Evolutionary conservation across 2,113 vertebrate genomes (phyloP), one percentile per base, ranked within the genome.

Genomic region (Microcebus tavaratra): DNA sequence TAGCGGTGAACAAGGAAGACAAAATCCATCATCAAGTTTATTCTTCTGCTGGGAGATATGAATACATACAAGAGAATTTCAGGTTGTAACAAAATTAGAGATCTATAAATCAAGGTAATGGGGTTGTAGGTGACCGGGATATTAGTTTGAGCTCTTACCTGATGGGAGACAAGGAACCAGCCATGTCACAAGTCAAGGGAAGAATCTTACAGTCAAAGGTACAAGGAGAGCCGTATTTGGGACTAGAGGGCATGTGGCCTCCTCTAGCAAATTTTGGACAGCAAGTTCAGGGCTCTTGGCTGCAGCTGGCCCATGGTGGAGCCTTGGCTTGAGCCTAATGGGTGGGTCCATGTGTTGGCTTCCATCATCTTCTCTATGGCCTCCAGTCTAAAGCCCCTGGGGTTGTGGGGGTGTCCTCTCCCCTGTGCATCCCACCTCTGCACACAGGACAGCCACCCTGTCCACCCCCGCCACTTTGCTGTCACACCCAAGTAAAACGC

Each of bases 351-450:
- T 53, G 31, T 21, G 8, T 78, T 78, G 55, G 23, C 34, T 59
- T 11, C 48, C n/a, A 18, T 91, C 13, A 1, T 17, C 1, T n/a
- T 80, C 23, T 7, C 3, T 67, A 15, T 42, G 50, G 27, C 20
- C 53, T 59, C 36, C 0, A 13, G 1, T 31, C 15, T 15, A 23
- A 82, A 84, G 50, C 7, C 4, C 17, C 21, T 53, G 34, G 36
- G 21, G 17, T 55, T 21, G 20, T 18, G 12, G 18, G 57, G 18
- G 9, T 88, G 12, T 84, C 50, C 11, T 88, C 67, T 42, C 21
- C 18, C 31, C 5, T n/a, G 11, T 76, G 7, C 2, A 15, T 34
- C 6, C 17, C 6, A 31, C 20, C 6, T 0, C 4, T 7, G 13
- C 55, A 86, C 4, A 39, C 11, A 13, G 10, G 13, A 13, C 0